Base-by-base conservation (phyloP, 2,113 vertebrate genomes). In the Rattus norvegicus region DNA sequence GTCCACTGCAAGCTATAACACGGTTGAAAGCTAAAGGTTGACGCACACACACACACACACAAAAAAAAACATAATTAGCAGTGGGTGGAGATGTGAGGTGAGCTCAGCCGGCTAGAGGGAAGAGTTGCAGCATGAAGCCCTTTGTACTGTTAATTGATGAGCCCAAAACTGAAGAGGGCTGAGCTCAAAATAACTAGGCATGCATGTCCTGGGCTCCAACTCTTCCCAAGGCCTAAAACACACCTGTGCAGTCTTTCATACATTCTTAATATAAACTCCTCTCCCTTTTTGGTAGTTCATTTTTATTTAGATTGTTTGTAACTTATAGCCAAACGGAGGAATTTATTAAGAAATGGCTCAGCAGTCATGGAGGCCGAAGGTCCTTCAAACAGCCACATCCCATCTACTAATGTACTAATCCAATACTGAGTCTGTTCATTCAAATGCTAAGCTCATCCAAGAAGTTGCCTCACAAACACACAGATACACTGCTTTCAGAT, bases 31-130 rank as follows among this genome's bases (percentile, higher is more conserved):
- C 49, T 83, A 92, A 76, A 93, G 2, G 16, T 70, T 3, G 0
- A 26, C 56, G 79, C 52, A 77, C 11, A 85, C 36, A 77, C 30
- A 69, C 65, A 67, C 67, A 61, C 59, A 61, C 4, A 61, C 4
- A 61, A 11, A 61, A 11, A 61, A 20, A 43, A 5, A 90, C 95
- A 90, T 7, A 73, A 65, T 56, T 26, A 65, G 5, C 39, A 72
- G 56, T 5, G 17, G 2, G 47, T n/a, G 43, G 76, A 85, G 36
- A 47, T 5, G 28, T 26, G 0, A 19, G 7, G 47, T 39, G 49
- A 89, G 36, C 54, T n/a, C 49, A 86, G 77, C 76, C 22, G 90
- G 70, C 93, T 94, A 91, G 77, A 95, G 84, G 63, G 36, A 73
- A 81, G 43, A 59, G 63, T 65, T 1, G 5, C 14, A 36, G 83